These are phyloP conservation scores for Stegastes partitus DNA, from an alignment of 2,113 vertebrate species.

Conservation along the genomic window DNA sequence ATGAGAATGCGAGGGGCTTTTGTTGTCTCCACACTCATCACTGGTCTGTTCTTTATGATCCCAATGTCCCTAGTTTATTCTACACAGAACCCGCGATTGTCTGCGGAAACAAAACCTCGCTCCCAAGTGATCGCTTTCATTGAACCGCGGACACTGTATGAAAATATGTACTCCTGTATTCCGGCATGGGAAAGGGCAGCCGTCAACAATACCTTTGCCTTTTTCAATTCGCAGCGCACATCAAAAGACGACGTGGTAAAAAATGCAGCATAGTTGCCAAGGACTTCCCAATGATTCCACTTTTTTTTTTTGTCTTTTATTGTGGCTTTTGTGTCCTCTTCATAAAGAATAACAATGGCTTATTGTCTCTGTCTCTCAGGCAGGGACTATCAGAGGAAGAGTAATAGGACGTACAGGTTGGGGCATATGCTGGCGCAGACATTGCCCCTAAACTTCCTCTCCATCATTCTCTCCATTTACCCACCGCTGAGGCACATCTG, in stretches of 20 bases:
- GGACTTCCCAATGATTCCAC: constrained; percentile 58
- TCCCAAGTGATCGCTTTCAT: constrained; percentile 74
- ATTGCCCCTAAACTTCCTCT: constrained; percentile 66
- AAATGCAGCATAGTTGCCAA: constrained; percentile 60
- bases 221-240: constrained; percentile 49
- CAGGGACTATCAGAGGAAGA: constrained; percentile 60
- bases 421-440: constrained; percentile 74
- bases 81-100: constrained; percentile 68
- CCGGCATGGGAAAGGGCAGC: constrained; percentile 67
- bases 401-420: constrained; percentile 68
- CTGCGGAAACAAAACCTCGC: constrained; percentile 70
- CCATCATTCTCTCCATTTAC: constrained; percentile 69
- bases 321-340: constrained; percentile 68
- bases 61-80: constrained; percentile 61
- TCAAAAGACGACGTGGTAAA: constrained; percentile 46
- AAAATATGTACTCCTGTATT: constrained; percentile 70
- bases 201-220: constrained; percentile 67
- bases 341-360: constrained; percentile 71
- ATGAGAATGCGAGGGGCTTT: constrained; percentile 54
- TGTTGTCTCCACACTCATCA: constrained; percentile 67
- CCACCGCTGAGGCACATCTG: constrained; percentile 77
- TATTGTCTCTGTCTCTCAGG: constrained; percentile 63
- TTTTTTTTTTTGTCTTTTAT: constrained; percentile 45
- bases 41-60: constrained; percentile 65
- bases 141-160: constrained; percentile 66